Base-by-base conservation (phyloP, 1,140 invertebrate genomes). In the Neomicropteryx cornuta region DNA sequence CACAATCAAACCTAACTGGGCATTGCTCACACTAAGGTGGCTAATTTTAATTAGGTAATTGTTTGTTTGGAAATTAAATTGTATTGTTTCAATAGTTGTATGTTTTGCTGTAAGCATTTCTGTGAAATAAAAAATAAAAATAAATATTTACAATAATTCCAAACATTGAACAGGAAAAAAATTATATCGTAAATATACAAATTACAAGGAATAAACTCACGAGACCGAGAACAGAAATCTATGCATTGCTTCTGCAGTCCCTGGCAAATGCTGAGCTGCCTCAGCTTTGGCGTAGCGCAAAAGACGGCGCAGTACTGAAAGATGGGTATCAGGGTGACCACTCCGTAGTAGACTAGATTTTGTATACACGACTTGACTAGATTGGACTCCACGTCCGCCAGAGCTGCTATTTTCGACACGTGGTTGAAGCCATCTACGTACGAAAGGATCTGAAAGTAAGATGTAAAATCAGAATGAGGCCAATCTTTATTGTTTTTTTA, bases 231-330 rank as follows among this genome's bases (percentile, higher is more conserved):
- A 19, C 84, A 79, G 59, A 76, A 83, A 28, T 73, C 65, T 11
- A 85, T 66, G 51, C 85, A 88, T 47, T 80, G 76, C 33, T 75
- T 64, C 58, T 87, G 83, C 18, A 92, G 62, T 0, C 72, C 64
- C 23, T 61, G 55, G 53, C 85, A 77, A 22, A 77, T 67, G 3
- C 73, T 75, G 13, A 87, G 61, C 48, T 77, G 69, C 42, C 77
- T 72, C 23, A 92, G 63, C 56, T 85, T 79, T 8, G 86, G 77
- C 3, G 87, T 92, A 17, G 81, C 77, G 30, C 81, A 79, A 63
- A 92, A 94, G 31, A 90, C 79, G 58, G 92, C 92, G 36, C 83
- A 83, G 62, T 94, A 95, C 59, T 87, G 87, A 66, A 94, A 94
- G 50, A 93, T 81, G 16, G 88, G 86, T 37, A 92, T 81, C 6